phyloP scores from a whole-genome alignment of 2,113 vertebrate genomes.

The Miniopterus natalensis region DNA sequence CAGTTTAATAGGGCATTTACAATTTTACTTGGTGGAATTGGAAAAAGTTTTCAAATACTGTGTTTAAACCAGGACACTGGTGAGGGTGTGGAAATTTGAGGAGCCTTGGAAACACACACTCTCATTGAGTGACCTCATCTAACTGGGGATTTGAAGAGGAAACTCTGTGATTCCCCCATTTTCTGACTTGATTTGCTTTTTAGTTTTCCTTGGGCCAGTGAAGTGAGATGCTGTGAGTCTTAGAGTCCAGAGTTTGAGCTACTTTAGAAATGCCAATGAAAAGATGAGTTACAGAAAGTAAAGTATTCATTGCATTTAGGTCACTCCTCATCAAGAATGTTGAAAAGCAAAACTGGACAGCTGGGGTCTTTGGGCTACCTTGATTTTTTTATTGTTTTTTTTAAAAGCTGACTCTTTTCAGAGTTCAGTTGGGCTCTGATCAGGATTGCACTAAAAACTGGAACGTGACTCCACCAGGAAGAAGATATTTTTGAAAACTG shows the following conservation, averaged over 20 bases:
- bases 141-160: neutral
- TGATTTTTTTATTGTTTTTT: constrained; percentile 49
- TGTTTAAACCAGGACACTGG: neutral
- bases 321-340: neutral
- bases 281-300: constrained; percentile 48
- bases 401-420: constrained; percentile 87
- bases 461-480: constrained; percentile 79
- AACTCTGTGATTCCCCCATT: constrained; percentile 43
- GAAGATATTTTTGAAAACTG: constrained; percentile 86
- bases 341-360: neutral
- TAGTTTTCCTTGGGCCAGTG: neutral
- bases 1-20: neutral
- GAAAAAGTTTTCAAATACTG: constrained; percentile 33
- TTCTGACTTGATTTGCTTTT: constrained; percentile 51
- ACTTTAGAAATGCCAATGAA: neutral
- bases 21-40: constrained; percentile 47
- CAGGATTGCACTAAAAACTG: constrained; percentile 85
- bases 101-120: neutral
- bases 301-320: neutral
- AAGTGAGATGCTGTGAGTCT: constrained; percentile 6
- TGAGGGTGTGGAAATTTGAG: constrained; percentile 32
- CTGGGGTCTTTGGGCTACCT: neutral
- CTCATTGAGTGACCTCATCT: constrained; percentile 23
- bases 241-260: neutral
- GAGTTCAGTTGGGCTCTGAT: constrained; percentile 84